Evolutionary conservation across 2,888 invertebrate genomes (phyloP), one percentile per base, ranked within the genome.

Genomic region (Acronicta psi): DNA sequence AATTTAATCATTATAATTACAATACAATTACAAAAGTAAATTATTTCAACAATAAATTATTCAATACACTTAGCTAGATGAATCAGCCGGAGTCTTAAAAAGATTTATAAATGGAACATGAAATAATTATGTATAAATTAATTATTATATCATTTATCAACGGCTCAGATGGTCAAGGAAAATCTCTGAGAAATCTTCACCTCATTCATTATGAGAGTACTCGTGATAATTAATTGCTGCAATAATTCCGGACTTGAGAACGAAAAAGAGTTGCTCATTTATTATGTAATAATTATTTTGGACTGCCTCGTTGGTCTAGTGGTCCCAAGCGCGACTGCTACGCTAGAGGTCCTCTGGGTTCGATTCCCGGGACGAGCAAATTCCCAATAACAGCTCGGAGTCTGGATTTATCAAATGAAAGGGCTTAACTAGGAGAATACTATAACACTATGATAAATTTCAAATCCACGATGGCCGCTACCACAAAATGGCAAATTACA

Each of bases 111-210:
- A 37, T 40, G 43, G 44, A 14, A 25, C 60, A 46, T 37, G 40
- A 47, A 60, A 60, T 55, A 60, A 55, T 66, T 46, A 60, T 60
- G 50, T 31, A 40, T 52, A 52, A 72, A 69, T 66, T 73, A 65
- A 72, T 73, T 72, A 54, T 50, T 31, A 55, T 51, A 51, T 51
- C 65, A 72, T 73, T 69, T 50, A 72, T 73, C 59, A 66, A 54
- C 18, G 44, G 59, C 57, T 73, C 41, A 57, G 59, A 36, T 51
- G 66, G 66, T 72, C 73, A 72, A 69, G 73, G 57, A 73, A 72
- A 69, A 55, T 69, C 52, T 59, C 54, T 18, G 18, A 37, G 60
- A 51, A 67, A 66, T 66, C 55, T 51, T 37, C 54, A 55, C 50
- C 51, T 60, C 68, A 61, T 60, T 66, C 34, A 52, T 52, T 49